A percentile compares a stretch with the other conserved stretches of the same genome.
phyloP scores from a whole-genome alignment of 1,140 invertebrate genomes.

The Oreohelix idahoensis region DNA sequence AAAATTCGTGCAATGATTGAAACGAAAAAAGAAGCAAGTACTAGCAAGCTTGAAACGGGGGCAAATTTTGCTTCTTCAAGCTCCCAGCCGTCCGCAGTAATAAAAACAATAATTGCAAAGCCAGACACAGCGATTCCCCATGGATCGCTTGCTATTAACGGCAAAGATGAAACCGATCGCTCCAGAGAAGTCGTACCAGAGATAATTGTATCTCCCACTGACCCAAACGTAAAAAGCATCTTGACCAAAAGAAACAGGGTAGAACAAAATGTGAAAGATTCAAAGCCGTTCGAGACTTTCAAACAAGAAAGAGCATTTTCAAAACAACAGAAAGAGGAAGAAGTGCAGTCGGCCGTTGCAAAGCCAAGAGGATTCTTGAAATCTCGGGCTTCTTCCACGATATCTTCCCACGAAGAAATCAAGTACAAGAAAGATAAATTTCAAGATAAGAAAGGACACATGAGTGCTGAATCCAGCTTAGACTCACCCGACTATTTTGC shows the following conservation, averaged over 20 bases:
- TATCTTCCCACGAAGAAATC: conserved; percentile 11
- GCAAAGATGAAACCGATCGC: not conserved
- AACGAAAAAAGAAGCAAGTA: conserved; percentile 40
- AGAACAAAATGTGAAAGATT: too few relatives aligned
- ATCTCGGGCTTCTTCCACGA: conserved; percentile 16
- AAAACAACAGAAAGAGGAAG: not conserved
- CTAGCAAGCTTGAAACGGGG: not conserved
- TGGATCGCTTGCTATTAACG: not conserved
- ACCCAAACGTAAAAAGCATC: conserved; percentile 28
- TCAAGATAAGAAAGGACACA: not conserved
- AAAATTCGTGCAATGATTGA: conserved; percentile 68
- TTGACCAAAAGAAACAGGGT: conserved; percentile 1
- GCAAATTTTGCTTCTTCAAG: too few relatives aligned
- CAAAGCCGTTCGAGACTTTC: not conserved
- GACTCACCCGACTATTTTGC: conserved; percentile 20
- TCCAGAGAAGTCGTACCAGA: conserved; percentile 15
- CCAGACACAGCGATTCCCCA: not conserved
- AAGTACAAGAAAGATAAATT: not conserved
- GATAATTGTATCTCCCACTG: conserved; percentile 27
- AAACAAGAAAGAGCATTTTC: too few relatives aligned
- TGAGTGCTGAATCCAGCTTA: conserved; percentile 21
- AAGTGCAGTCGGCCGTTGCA: not conserved
- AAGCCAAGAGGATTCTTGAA: conserved; percentile 17
- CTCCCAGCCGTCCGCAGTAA: too few relatives aligned
- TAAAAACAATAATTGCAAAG: too few relatives aligned